These are phyloP conservation scores for Rhegmatorhina hoffmannsi DNA, from an alignment of 2,113 vertebrate genomes.

Conservation along the genomic window DNA sequence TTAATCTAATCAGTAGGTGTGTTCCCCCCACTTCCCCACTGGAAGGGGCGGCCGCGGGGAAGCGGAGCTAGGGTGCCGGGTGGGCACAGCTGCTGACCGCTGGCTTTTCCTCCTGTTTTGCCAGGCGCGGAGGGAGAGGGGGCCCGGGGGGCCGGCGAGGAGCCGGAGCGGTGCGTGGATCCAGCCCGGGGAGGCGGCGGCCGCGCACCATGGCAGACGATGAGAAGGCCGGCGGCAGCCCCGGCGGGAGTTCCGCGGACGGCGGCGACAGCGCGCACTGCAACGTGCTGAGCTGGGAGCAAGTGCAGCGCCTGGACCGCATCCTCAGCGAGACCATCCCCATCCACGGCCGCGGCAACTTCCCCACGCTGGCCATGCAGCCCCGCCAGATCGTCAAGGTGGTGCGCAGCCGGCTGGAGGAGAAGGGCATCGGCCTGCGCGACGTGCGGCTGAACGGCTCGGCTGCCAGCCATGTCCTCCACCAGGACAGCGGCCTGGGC, in stretches of 20 bases:
- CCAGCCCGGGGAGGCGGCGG: constrained; percentile 38
- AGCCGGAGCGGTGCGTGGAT: constrained; percentile 13
- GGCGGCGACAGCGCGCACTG: constrained; percentile 78
- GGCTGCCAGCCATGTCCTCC: constrained; percentile 94
- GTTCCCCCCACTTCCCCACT: background rate
- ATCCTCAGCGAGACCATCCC: constrained; percentile 96
- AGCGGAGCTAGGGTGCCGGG: background rate
- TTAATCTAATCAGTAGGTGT: background rate
- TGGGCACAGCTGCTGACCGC: background rate
- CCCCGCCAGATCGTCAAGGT: constrained; percentile 94
- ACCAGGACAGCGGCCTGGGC: constrained; percentile 94
- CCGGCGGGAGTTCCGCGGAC: constrained; percentile 57
- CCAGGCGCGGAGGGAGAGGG: background rate
- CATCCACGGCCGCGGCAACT: constrained; percentile 97
- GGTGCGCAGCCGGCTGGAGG: constrained; percentile 91
- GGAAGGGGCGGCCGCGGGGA: background rate
- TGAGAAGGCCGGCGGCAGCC: constrained; percentile 70
- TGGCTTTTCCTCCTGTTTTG: background rate
- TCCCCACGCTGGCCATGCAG: constrained; percentile 96
- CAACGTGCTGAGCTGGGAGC: constrained; percentile 95
- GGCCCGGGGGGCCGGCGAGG: background rate
- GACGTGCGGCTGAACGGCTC: constrained; percentile 96
- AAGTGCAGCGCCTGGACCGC: constrained; percentile 95
- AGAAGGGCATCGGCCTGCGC: constrained; percentile 87
- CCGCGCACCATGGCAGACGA: constrained; percentile 86